Percentiles rank a stretch among this genome's conserved stretches.
Evolutionary conservation across 2,888 invertebrate genomes (phyloP).

Genomic region (Melanchra persicariae): DNA sequence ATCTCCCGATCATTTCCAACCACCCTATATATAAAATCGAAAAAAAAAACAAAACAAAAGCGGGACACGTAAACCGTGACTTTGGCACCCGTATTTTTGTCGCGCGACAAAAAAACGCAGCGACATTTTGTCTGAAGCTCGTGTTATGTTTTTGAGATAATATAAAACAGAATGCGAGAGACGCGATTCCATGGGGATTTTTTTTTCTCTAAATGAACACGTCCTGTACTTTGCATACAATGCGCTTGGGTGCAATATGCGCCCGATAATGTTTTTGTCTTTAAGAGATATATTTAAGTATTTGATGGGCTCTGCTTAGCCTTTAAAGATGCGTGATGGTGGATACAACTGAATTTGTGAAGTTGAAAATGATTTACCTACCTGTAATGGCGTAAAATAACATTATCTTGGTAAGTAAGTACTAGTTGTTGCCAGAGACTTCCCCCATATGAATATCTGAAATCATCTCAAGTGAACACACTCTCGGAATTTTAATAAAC

Average conservation of each 20-base stretch:
- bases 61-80: constrained; percentile 69
- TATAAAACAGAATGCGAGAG: constrained; percentile 81
- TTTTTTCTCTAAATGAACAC: constrained; percentile 85
- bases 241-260: constrained; percentile 87
- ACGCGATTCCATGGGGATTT: constrained; percentile 72
- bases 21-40: constrained; percentile 45
- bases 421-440: too few species aligned
- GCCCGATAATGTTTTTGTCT: constrained; percentile 77
- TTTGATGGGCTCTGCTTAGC: constrained; percentile 59
- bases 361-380: not conserved
- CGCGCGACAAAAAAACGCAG: constrained; percentile 68
- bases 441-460: too few species aligned
- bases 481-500: too few species aligned
- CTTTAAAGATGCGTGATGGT: constrained; percentile 26
- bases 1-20: constrained; percentile 32
- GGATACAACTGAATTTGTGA: not conserved
- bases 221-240: constrained; percentile 88
- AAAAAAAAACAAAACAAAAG: constrained; percentile 63
- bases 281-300: constrained; percentile 66
- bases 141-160: constrained; percentile 79
- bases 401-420: too few species aligned
- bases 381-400: too few species aligned
- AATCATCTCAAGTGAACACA: too few species aligned
- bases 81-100: constrained; percentile 71
- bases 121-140: constrained; percentile 75